Conservation (phyloP, 2,888 invertebrate species). For the Spatulosminthurus flaviceps region DNA sequence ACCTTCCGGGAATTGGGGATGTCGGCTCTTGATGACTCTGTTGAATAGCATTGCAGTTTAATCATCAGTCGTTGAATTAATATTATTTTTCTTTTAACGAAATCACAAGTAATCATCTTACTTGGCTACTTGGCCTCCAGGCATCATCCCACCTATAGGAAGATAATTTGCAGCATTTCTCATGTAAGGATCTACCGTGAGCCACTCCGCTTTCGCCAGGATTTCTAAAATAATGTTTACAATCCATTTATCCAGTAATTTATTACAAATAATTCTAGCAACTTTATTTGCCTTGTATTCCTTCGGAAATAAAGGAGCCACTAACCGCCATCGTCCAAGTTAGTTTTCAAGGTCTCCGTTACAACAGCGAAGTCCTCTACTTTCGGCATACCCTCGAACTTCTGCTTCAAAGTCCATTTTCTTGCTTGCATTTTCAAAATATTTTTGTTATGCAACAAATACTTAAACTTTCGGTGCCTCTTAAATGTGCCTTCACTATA, state of each 20-base stretch:
- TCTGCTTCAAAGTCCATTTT: constrained; percentile 74
- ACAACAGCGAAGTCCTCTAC: constrained; percentile 74
- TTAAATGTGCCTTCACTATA: too few relatives aligned
- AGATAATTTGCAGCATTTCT: constrained; percentile 42
- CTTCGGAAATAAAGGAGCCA: too few relatives aligned
- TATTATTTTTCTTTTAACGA: too few relatives aligned
- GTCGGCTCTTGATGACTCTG: constrained; percentile 76
- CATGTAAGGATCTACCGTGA: constrained; percentile 82
- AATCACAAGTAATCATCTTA: constrained; percentile 21
- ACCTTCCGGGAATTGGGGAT: constrained; percentile 74
- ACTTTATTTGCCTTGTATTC: too few relatives aligned
- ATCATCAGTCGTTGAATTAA: not conserved
- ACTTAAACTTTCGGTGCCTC: too few relatives aligned
- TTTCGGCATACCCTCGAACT: constrained; percentile 76
- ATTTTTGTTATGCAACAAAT: too few relatives aligned
- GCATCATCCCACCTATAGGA: constrained; percentile 34
- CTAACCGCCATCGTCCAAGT: constrained; percentile 73
- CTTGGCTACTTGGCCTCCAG: constrained; percentile 47
- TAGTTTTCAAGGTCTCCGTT: constrained; percentile 70
- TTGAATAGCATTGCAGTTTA: constrained; percentile 62
- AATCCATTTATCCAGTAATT: too few relatives aligned
- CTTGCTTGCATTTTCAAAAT: constrained; percentile 67
- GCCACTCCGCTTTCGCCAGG: constrained; percentile 74
- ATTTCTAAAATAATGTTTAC: too few relatives aligned
- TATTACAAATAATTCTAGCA: constrained; percentile 3